Evolutionary conservation across 2,113 vertebrate genomes (phyloP).

Genomic region (Actenoides hombroni): DNA sequence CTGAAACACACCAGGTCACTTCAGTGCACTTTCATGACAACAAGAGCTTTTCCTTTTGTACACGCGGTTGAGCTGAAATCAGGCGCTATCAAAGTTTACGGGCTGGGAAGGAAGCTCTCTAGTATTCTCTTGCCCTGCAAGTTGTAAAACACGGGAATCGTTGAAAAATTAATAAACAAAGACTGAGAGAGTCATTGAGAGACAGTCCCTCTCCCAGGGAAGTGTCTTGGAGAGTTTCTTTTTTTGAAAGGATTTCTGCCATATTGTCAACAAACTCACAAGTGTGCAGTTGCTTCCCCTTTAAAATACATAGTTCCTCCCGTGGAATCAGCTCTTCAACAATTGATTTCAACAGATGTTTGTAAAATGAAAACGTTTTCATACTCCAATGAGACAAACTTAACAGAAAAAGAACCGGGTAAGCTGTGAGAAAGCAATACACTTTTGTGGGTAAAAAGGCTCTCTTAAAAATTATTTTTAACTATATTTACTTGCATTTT

Average conservation of each 20-base stretch:
- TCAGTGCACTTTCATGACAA: background rate
- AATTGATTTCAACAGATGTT: slow-evolving; percentile 1
- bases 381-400: background rate
- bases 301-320: background rate
- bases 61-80: background rate
- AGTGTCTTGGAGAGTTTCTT: background rate
- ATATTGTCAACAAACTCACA: background rate
- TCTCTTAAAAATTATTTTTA: background rate
- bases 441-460: background rate
- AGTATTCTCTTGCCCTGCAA: background rate
- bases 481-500: background rate
- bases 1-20: background rate
- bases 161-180: background rate
- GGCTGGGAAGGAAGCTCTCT: background rate
- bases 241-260: background rate
- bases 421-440: background rate
- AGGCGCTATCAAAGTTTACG: background rate
- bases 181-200: background rate
- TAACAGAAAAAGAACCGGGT: background rate
- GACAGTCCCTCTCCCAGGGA: background rate
- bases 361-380: slow-evolving; percentile 7
- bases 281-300: background rate
- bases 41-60: background rate
- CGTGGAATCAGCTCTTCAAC: background rate
- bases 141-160: background rate